Base-by-base conservation (phyloP, 2,888 invertebrate species). In the Dryobota labecula region DNA sequence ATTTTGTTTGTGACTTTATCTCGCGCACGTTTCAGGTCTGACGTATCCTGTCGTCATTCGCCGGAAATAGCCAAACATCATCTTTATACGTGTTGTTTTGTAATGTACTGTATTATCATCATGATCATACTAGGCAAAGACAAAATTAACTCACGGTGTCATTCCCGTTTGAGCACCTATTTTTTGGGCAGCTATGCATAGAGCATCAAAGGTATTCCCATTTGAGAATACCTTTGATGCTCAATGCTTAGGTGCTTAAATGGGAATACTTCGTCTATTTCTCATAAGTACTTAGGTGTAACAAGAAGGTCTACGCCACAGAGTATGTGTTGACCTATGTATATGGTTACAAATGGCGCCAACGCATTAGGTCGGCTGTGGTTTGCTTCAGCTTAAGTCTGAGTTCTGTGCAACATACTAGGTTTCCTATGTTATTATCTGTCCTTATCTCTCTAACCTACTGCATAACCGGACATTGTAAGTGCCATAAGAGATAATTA, bases 321-420 rank as follows among this genome's bases (percentile, higher is more conserved):
- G 38, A 80, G 41, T 76, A 79, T 18, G 43, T 62, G 67, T 41
- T 63, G 68, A 63, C 47, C 61, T 80, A 70, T 58, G 77, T 63
- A 51, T 81, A 65, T 58, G 47, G 65, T 81, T 81, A 76, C 78
- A 72, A 82, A 53, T 78, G 82, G 82, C 78, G 80, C 76, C 80
- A 70, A 63, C 71, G 58, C 67, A 51, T 73, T 68, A 66, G 63
- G 51, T 65, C 73, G 54, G 11, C 54, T 79, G 79, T 78, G 82
- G 82, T 79, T 78, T 57, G 38, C 36, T 58, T 51, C 66, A 47
- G n/a, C 57, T 38, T 47, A 71, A 36, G 60, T 66, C 45, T 41
- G n/a, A 76, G 63, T 64, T 76, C 36, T 53, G 20, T 30, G 53
- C 45, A 54, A 69, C 58, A 47, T 70, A 75, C 45, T 64, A 56